Evolutionary conservation across 2,797 vertebrate species (phyloP).

Genomic region (Parambassis ranga): DNA sequence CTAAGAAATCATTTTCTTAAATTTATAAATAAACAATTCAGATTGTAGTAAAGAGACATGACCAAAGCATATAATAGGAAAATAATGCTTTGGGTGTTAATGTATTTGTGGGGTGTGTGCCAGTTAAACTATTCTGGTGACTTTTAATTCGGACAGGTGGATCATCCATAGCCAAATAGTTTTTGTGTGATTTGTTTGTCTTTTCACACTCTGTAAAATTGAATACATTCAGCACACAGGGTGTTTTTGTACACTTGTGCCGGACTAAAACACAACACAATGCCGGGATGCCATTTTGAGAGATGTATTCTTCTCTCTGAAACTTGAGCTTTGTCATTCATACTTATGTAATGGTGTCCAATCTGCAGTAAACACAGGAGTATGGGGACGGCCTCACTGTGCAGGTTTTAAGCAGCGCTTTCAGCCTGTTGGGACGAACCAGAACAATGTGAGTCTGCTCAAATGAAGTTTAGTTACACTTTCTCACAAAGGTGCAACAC

Average conservation of each 20-base stretch:
- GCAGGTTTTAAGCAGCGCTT: background rate
- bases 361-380: background rate
- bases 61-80: too few species aligned
- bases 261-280: conserved; percentile 9
- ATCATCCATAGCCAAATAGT: too few species aligned
- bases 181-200: too few species aligned
- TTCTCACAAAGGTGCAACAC: conserved; percentile 45
- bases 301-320: conserved; percentile 24
- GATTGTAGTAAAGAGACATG: too few species aligned
- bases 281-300: background rate
- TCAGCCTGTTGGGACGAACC: background rate
- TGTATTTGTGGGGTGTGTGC: too few species aligned
- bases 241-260: background rate
- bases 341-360: conserved; percentile 1
- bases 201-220: background rate
- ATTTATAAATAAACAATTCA: too few species aligned
- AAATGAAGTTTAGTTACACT: conserved; percentile 51
- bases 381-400: background rate
- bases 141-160: background rate
- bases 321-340: conserved; percentile 36
- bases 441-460: conserved; percentile 39
- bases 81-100: too few species aligned
- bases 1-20: too few species aligned
- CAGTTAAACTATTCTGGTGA: background rate
- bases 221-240: background rate